Evolutionary conservation across 2,797 vertebrate species (phyloP).

Genomic region (Acrossocheilus fasciatus): DNA sequence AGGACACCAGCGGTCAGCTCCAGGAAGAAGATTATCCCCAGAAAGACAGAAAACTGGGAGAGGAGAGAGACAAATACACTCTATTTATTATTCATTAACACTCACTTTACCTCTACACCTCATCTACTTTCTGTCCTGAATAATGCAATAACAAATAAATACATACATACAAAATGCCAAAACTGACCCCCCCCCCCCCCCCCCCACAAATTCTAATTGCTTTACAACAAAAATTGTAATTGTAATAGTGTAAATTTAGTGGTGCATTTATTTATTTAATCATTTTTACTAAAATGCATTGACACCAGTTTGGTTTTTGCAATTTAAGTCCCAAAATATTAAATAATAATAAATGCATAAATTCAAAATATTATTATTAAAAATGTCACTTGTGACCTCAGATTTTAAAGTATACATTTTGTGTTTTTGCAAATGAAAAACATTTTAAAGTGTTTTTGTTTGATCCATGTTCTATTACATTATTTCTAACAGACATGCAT

Average conservation of each 20-base stretch:
- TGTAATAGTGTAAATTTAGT: neutral
- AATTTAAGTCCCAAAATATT: neutral
- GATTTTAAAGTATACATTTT: neutral
- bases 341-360: neutral
- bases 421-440: neutral
- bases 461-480: neutral
- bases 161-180: too few relatives aligned
- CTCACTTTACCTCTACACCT: too few relatives aligned
- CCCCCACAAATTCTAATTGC: too few relatives aligned
- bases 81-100: neutral
- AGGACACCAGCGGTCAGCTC: conserved; percentile 96
- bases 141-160: neutral
- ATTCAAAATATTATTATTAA: neutral
- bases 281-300: neutral
- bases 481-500: neutral
- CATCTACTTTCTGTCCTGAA: neutral
- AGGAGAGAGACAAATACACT: conserved; percentile 8
- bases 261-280: neutral
- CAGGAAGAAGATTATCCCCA: conserved; percentile 99
- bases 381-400: neutral
- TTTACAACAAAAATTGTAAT: neutral
- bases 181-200: too few relatives aligned
- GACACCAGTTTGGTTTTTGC: neutral
- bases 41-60: conserved; percentile 94
- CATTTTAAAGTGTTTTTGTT: neutral